Evolutionary conservation across 1,140 invertebrate genomes (phyloP).

Genomic region (Sarcophaga bullata): DNA sequence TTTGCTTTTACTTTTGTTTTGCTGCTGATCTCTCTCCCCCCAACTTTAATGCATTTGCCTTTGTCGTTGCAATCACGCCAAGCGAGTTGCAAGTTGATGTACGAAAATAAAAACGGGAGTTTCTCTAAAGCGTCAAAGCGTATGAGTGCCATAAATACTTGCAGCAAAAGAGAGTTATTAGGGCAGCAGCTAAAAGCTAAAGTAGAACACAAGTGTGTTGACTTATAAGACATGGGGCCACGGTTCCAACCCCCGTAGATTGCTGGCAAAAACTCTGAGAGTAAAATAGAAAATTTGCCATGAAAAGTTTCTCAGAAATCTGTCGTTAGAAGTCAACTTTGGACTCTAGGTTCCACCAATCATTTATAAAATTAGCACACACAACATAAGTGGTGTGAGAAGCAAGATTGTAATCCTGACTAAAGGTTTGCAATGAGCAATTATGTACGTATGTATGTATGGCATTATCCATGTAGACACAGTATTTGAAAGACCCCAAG

Average conservation of each 20-base stretch:
- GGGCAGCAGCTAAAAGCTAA: background rate
- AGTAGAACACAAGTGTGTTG: too few species aligned
- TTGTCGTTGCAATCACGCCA: slow-evolving; percentile 24
- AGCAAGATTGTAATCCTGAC: too few species aligned
- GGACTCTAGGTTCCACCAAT: too few species aligned
- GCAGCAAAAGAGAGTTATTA: background rate
- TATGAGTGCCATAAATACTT: slow-evolving; percentile 34
- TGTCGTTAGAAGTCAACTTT: too few species aligned
- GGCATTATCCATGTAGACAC: too few species aligned
- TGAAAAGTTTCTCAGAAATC: too few species aligned
- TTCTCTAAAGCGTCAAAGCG: slow-evolving; percentile 16
- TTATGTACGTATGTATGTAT: too few species aligned
- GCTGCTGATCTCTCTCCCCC: background rate
- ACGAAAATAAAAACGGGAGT: slow-evolving; percentile 3
- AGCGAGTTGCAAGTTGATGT: background rate
- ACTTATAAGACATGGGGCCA: too few species aligned
- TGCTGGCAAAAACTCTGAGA: background rate
- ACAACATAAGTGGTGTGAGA: too few species aligned
- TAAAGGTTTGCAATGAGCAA: too few species aligned
- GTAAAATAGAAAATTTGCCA: background rate
- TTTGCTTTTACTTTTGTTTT: background rate
- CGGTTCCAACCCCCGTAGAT: background rate
- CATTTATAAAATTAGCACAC: too few species aligned
- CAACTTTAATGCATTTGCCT: slow-evolving; percentile 27
- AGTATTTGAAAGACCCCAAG: too few species aligned